Evolutionary conservation across 2,113 vertebrate species (phyloP).

Genomic region (Struthidea cinerea): DNA sequence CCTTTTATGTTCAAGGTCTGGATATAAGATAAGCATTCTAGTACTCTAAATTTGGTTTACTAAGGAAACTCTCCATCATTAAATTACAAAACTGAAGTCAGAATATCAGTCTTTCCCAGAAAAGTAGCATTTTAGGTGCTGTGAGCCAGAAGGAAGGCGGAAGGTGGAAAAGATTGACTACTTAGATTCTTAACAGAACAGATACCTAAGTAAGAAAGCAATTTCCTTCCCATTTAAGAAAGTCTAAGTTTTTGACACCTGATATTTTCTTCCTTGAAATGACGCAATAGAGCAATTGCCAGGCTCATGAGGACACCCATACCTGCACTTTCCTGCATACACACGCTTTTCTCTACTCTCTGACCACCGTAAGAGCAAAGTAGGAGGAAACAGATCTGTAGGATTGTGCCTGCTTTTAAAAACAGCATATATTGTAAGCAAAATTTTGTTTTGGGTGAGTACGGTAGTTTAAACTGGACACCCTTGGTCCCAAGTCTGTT

Average conservation of each 20-base stretch:
- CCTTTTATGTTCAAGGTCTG: conserved; percentile 87
- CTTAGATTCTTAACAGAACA: conserved; percentile 39
- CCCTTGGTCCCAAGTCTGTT: background rate
- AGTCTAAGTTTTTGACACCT: background rate
- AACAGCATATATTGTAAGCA: fast-evolving
- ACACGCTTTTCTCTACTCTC: background rate
- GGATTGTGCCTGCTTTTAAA: background rate
- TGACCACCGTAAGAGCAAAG: background rate
- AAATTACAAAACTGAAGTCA: conserved; percentile 82
- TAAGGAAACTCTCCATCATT: conserved; percentile 85
- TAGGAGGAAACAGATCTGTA: background rate
- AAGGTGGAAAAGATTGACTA: background rate
- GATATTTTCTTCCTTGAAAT: background rate
- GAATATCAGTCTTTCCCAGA: conserved; percentile 78
- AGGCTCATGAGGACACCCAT: background rate
- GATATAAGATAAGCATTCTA: conserved; percentile 90
- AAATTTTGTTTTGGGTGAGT: background rate
- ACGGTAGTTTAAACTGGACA: background rate
- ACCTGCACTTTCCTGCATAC: background rate
- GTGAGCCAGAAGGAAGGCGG: conserved; percentile 28
- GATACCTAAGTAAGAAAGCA: conserved; percentile 49
- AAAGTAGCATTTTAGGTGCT: conserved; percentile 70
- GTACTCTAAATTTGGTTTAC: conserved; percentile 89
- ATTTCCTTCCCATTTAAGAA: background rate
- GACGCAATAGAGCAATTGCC: background rate